Percentiles rank a stretch among this genome's conserved stretches.
These are phyloP conservation scores for Malthinus flaveolus DNA, from an alignment of 2,888 invertebrate species.

Conservation along the genomic window DNA sequence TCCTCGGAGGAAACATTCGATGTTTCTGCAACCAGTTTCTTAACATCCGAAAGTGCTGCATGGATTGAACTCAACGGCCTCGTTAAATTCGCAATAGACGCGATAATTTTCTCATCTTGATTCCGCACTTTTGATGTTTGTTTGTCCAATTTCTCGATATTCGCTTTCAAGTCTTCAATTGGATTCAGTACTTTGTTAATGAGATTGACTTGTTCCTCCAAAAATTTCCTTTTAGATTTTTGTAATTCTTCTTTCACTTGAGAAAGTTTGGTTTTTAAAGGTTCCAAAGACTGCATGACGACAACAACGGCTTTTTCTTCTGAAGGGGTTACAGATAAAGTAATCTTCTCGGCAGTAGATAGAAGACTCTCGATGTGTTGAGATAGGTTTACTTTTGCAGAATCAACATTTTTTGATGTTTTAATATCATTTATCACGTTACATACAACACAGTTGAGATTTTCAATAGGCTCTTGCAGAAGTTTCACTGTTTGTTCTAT, in stretches of 20 bases:
- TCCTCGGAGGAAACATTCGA: not conserved
- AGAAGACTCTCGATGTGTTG: not conserved
- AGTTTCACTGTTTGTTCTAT: not conserved
- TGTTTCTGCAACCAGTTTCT: not conserved
- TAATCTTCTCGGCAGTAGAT: not conserved
- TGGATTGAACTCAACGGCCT: not conserved
- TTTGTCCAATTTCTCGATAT: not conserved
- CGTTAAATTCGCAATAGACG: not conserved
- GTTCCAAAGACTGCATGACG: constrained; percentile 16
- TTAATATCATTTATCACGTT: not conserved
- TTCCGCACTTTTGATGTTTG: not conserved
- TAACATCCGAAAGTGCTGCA: not conserved
- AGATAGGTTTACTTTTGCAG: not conserved
- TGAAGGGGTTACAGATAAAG: constrained; percentile 24
- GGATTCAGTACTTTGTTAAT: not conserved
- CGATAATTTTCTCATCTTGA: not conserved
- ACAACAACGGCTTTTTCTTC: not conserved
- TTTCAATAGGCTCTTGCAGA: not conserved
- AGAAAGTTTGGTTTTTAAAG: constrained; percentile 16
- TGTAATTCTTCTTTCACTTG: not conserved
- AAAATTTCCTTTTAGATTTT: not conserved
- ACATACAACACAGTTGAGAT: not conserved
- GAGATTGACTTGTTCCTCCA: not conserved
- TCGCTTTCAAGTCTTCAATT: not conserved
- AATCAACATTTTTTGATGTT: not conserved